Evolutionary conservation across 1,140 invertebrate genomes (phyloP), one percentile per base, ranked within the genome.

Genomic region (Papilio machaon): DNA sequence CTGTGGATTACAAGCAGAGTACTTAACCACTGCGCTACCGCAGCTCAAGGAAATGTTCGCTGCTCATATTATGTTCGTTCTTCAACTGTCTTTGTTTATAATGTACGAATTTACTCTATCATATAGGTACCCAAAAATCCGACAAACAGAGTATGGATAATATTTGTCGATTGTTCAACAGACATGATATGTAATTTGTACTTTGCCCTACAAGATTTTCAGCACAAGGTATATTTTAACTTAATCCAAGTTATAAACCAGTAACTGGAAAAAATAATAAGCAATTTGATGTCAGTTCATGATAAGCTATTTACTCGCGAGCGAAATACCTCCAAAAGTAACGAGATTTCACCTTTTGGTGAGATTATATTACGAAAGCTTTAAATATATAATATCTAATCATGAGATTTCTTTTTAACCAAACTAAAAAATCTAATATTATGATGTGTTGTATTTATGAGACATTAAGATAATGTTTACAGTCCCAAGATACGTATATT

Each of bases 181-280:
- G 2, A 30, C 23, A 30, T 30, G 2, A 30, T 30, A 30, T 30
- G 23, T 30, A 30, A 30, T 30, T 30, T 30, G 23, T 30, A 30
- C 23, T 30, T 30, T 30, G 23, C 23, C 2, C 23, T 30, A 30
- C 23, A 30, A 30, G 23, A 49, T 49, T 60, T 19, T 60, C n/a
- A 7, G 6, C 9, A 19, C 58, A 60, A 2, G 58, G n/a, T 60
- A 60, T 60, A 35, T 70, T 70, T 19, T 70, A 70, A 2, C 30
- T 70, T 35, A 70, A 70, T 70, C 23, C 64, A 30, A 2, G 64
- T 70, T 15, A 70, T 35, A 70, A 70, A 70, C 1, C 4, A 70
- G 30, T 70, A 70, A 70, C 64, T 35, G 64, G 64, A 38, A 35
- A 70, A 70, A 70, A 70, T 70, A 70, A 70, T 70, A 70, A 70